phyloP scores from a whole-genome alignment of 2,888 invertebrate species.

The Chymomyza amoena region DNA sequence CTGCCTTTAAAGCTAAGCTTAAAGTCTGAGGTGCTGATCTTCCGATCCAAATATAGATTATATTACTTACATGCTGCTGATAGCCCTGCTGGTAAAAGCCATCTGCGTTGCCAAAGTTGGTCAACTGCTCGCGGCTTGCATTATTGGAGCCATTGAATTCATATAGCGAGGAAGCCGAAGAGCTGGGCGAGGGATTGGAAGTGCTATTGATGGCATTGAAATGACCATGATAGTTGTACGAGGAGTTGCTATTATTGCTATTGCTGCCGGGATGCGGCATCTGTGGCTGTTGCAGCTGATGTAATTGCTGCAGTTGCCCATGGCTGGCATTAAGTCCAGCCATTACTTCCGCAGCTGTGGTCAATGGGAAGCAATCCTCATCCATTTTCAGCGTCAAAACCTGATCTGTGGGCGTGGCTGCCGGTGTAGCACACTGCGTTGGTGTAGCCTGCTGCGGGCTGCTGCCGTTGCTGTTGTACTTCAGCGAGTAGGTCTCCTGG shows the following conservation, averaged over 20 bases:
- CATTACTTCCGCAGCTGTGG: conserved; percentile 72
- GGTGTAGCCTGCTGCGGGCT: conserved; percentile 50
- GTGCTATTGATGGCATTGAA: conserved; percentile 77
- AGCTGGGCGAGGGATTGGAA: conserved; percentile 69
- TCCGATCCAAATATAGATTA: too few relatives aligned
- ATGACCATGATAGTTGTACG: conserved; percentile 75
- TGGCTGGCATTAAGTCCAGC: conserved; percentile 48
- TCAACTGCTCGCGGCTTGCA: conserved; percentile 39
- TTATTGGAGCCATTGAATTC: conserved; percentile 80
- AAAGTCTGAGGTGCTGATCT: too few relatives aligned
- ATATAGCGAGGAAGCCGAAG: conserved; percentile 73
- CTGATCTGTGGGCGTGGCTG: conserved; percentile 58
- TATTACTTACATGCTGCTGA: conserved; percentile 73
- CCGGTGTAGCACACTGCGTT: conserved; percentile 33
- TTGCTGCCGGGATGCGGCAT: conserved; percentile 35
- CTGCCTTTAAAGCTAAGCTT: too few relatives aligned
- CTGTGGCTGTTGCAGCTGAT: conserved; percentile 48
- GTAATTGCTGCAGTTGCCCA: conserved; percentile 38
- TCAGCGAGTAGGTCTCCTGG: conserved; percentile 91
- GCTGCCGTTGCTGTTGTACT: conserved; percentile 81
- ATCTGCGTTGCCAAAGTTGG: conserved; percentile 44
- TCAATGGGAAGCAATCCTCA: conserved; percentile 88
- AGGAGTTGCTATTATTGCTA: conserved; percentile 52
- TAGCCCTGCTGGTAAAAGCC: conserved; percentile 66
- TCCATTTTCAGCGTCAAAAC: conserved; percentile 89